These are phyloP conservation scores for Sclerurus mexicanus DNA, from an alignment of 2,113 vertebrate species.

Conservation along the genomic window DNA sequence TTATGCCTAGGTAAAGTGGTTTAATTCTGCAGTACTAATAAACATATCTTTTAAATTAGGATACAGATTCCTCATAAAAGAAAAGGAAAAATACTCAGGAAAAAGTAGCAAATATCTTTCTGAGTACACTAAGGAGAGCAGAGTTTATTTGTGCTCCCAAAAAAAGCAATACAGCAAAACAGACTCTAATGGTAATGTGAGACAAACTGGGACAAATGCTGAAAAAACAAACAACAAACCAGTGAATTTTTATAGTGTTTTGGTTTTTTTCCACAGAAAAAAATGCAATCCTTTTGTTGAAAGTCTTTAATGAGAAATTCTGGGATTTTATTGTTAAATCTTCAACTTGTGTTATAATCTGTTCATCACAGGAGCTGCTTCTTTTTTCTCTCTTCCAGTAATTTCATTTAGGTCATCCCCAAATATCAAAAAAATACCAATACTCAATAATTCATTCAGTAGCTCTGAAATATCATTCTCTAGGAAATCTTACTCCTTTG, in stretches of 20 bases:
- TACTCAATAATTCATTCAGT: background rate
- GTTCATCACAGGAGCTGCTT: background rate
- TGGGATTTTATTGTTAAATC: background rate
- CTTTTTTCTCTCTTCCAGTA: background rate
- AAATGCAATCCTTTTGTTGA: background rate
- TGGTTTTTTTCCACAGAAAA: background rate
- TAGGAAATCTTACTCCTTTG: background rate
- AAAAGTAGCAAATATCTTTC: background rate
- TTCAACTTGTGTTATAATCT: background rate
- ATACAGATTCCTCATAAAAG: background rate
- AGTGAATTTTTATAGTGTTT: background rate
- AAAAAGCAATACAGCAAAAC: slow-evolving; percentile 8
- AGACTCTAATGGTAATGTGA: background rate
- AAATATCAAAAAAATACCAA: background rate
- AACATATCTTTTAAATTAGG: background rate
- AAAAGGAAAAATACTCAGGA: background rate
- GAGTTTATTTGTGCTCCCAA: background rate
- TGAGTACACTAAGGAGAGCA: background rate
- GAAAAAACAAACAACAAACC: background rate
- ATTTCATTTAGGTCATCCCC: background rate
- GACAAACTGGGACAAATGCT: background rate
- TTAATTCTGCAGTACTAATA: background rate
- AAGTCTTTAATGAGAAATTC: background rate
- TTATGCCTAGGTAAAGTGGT: background rate
- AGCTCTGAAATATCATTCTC: background rate